Evolutionary conservation across 1,140 invertebrate genomes (phyloP).

Genomic region (Pteromalus puparum): DNA sequence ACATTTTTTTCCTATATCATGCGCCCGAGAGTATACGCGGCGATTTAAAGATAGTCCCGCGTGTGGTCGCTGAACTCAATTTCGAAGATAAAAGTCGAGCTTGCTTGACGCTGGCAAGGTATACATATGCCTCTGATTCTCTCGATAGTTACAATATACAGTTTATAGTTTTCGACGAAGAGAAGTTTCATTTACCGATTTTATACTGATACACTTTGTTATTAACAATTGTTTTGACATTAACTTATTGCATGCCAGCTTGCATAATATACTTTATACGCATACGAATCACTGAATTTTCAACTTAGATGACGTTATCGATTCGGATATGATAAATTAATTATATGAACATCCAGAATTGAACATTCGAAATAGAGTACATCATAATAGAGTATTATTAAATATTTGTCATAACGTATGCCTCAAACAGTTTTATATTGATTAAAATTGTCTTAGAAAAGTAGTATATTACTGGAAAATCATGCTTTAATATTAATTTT

Average conservation of each 20-base stretch:
- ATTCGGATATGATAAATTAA: not conserved
- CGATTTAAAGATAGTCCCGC: too few relatives aligned
- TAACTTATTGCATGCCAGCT: constrained; percentile 38
- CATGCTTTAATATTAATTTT: not conserved
- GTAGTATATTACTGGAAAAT: constrained; percentile 2
- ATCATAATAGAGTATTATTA: not conserved
- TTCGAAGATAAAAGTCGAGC: not conserved
- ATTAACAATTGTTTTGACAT: constrained; percentile 28
- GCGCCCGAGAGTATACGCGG: not conserved
- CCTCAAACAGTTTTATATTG: not conserved
- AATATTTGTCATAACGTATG: not conserved
- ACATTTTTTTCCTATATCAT: constrained; percentile 28
- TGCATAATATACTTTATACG: constrained; percentile 29
- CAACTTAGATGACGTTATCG: not conserved
- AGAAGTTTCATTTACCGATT: not conserved
- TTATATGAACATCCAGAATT: not conserved
- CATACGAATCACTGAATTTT: not conserved
- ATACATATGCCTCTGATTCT: not conserved
- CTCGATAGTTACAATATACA: not conserved
- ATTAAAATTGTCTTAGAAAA: constrained; percentile 1
- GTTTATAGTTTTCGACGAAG: not conserved
- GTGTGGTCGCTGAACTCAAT: not conserved
- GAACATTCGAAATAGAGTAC: not conserved
- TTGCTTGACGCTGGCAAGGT: not conserved
- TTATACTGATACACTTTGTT: not conserved